Percentiles rank a stretch among this genome's conserved stretches.
These are phyloP conservation scores for Phalanger gymnotis DNA, from an alignment of 2,797 vertebrate species.

Conservation along the genomic window DNA sequence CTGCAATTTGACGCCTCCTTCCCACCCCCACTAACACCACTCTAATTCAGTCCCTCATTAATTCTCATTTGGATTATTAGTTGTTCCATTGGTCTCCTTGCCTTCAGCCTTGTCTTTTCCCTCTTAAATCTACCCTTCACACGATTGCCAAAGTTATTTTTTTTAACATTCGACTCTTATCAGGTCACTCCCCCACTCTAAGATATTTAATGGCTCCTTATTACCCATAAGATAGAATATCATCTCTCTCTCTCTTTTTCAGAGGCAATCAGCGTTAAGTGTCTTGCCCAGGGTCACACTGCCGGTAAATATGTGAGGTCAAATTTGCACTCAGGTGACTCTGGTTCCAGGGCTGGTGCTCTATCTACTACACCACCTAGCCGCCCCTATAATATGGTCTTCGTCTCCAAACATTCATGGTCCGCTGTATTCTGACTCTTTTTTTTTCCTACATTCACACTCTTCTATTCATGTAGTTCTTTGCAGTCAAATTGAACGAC, in stretches of 20 bases:
- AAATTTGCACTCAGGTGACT: neutral
- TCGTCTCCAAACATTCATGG: neutral
- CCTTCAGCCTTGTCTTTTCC: neutral
- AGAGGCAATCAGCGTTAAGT: neutral
- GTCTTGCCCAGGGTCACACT: neutral
- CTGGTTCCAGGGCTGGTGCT: neutral
- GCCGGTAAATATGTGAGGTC: neutral
- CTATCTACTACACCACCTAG: neutral
- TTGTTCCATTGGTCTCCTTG: neutral
- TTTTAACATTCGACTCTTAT: neutral
- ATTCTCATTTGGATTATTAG: neutral
- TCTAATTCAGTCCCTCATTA: neutral
- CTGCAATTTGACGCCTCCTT: neutral
- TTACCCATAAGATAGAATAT: neutral
- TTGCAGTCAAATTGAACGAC: neutral
- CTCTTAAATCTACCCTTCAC: neutral
- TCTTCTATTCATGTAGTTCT: neutral
- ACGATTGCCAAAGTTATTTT: neutral
- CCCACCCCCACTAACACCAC: neutral
- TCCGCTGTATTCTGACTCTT: neutral
- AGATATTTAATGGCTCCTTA: neutral
- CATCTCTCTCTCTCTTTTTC: neutral
- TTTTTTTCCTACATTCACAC: neutral
- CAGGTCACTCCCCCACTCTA: neutral
- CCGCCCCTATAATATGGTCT: neutral